Evolutionary conservation across 2,113 vertebrate genomes (phyloP), one percentile per base, ranked within the genome.

Genomic region (Odocoileus virginianus): DNA sequence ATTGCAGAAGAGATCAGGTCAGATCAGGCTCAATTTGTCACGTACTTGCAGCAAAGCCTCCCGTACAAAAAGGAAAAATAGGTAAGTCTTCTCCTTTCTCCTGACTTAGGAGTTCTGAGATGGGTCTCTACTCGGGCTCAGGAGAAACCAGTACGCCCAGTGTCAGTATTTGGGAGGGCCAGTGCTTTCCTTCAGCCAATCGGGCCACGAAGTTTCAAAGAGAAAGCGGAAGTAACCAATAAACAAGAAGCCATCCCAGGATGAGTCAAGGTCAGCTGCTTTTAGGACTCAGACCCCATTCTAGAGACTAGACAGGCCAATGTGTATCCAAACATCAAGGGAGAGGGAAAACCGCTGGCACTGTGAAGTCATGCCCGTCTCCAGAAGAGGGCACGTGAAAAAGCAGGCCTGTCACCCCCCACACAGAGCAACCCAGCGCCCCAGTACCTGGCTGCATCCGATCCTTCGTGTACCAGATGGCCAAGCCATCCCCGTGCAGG

Each of bases 381-480:
- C 94, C 74, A 30, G 60, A 87, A 96, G 87, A 92, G 30, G 61
- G 23, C 23, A 86, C 12, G 2, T 33, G 12, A 2, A 36, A 95
- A 79, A 61, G n/a, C 23, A 55, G 45, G 33, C 43, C 19, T 36
- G 16, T 25, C 6, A 52, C 17, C 0, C 25, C 16, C 57, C 67
- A n/a, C 5, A 25, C 28, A 17, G 64, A 86, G 47, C 43, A 33
- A 36, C 23, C 23, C n/a, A 21, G 8, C 19, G 21, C 2, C 93
- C 36, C 57, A 43, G 93, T 97, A 99, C 99, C 99, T 95, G 99
- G 99, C 98, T 99, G 99, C 99, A 99, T 99, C 36, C 99, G 99
- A 28, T 99, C 99, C 97, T 99, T 99, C 2, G 99, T 99, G 98
- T 99, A 99, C 99, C 99, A 99, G 97, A 99, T 98, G 10, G 99